Evolutionary conservation across 1,140 invertebrate species (phyloP).

Genomic region (Caenorhabditis latens): DNA sequence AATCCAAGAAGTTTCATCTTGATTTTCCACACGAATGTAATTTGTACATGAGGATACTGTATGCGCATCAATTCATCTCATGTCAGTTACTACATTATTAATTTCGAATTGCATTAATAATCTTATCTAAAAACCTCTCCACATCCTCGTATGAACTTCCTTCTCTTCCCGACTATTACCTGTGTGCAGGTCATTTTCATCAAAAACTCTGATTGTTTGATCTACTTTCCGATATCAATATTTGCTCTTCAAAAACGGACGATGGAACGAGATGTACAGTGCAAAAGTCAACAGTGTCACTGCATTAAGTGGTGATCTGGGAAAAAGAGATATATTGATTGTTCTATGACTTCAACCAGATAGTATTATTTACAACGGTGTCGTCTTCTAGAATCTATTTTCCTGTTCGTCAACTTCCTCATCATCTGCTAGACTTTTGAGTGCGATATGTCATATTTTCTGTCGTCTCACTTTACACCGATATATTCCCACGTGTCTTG

Average conservation of each 20-base stretch:
- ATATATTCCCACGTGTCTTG: not conserved
- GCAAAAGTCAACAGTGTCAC: not conserved
- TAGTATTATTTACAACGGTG: not conserved
- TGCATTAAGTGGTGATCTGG: not conserved
- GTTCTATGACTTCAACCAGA: not conserved
- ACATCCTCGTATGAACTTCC: too few relatives aligned
- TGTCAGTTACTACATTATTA: too few relatives aligned
- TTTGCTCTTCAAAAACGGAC: not conserved
- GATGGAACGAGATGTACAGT: not conserved
- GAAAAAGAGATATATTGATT: not conserved
- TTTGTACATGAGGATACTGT: too few relatives aligned
- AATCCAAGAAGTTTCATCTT: too few relatives aligned
- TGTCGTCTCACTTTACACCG: not conserved
- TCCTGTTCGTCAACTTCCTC: not conserved
- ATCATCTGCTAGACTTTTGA: not conserved
- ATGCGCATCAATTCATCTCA: too few relatives aligned
- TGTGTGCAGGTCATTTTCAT: not conserved
- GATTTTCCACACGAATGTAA: too few relatives aligned
- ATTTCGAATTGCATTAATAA: too few relatives aligned
- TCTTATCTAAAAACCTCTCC: too few relatives aligned
- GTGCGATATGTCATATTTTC: conserved; percentile 8
- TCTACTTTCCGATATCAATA: not conserved
- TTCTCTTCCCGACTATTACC: too few relatives aligned
- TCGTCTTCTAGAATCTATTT: not conserved
- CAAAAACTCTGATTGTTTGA: not conserved